Percentiles rank a stretch among this genome's conserved stretches.
These are phyloP conservation scores for Cyclophora albipunctata DNA, from an alignment of 2,888 invertebrate species.

Conservation along the genomic window DNA sequence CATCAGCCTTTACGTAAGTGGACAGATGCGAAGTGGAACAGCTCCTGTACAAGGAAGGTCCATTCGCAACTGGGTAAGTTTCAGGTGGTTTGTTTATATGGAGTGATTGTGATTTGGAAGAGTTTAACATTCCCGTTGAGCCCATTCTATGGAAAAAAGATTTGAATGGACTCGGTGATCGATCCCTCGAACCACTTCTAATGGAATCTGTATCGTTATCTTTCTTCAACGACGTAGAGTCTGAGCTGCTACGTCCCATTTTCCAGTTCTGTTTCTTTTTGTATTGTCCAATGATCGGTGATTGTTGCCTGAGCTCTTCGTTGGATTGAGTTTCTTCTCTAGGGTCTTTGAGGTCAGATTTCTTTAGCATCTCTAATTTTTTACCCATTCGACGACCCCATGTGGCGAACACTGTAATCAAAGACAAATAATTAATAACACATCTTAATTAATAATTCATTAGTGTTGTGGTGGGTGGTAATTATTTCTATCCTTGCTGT, in stretches of 20 bases:
- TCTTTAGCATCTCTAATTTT: conserved; percentile 83
- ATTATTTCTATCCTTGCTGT: background rate
- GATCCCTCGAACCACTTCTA: conserved; percentile 64
- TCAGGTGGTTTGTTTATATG: conserved; percentile 52
- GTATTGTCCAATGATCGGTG: conserved; percentile 59
- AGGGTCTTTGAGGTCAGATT: conserved; percentile 77
- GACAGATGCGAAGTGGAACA: conserved; percentile 86
- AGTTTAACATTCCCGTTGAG: conserved; percentile 84
- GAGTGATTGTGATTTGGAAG: conserved; percentile 66
- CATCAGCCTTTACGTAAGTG: conserved; percentile 85
- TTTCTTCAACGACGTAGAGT: conserved; percentile 59
- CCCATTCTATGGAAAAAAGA: conserved; percentile 85
- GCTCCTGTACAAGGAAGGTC: conserved; percentile 79
- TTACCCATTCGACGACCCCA: conserved; percentile 88
- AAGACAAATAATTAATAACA: conserved; percentile 1
- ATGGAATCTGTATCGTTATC: conserved; percentile 68
- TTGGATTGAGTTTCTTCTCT: conserved; percentile 45
- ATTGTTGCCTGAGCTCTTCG: conserved; percentile 44
- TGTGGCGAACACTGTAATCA: conserved; percentile 77
- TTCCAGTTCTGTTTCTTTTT: conserved; percentile 76
- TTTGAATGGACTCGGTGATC: conserved; percentile 80
- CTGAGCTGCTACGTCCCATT: conserved; percentile 73
- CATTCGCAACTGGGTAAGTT: conserved; percentile 58
- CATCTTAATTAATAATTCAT: too few species aligned
- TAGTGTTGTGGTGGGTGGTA: background rate